These are phyloP conservation scores for Phycodurus eques DNA, from an alignment of 2,113 vertebrate species.

Conservation along the genomic window DNA sequence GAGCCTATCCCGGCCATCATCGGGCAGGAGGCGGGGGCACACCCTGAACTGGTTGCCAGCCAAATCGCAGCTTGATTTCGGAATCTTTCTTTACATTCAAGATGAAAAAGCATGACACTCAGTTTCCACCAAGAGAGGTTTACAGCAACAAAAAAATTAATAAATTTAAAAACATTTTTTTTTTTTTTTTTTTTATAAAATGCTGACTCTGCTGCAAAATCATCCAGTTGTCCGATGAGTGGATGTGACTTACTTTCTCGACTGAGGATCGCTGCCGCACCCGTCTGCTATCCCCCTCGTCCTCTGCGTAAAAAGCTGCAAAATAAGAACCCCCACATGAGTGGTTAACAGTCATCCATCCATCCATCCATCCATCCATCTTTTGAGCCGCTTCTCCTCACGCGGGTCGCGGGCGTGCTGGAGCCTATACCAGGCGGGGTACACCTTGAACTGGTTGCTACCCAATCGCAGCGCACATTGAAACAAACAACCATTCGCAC, in stretches of 20 bases:
- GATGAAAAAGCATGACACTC: neutral
- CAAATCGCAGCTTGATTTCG: neutral
- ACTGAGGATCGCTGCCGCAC: slow-evolving; percentile 69
- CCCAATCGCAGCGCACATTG: no score
- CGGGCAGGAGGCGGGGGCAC: no score
- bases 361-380: no score
- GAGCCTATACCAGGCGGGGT: no score
- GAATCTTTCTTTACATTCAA: neutral
- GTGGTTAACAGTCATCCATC: neutral
- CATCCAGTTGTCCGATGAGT: slow-evolving; percentile 17
- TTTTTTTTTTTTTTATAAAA: no score
- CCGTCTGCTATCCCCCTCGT: slow-evolving; percentile 65
- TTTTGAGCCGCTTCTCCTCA: no score
- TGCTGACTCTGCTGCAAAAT: slow-evolving; percentile 18
- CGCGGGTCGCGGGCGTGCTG: no score
- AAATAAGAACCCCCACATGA: slow-evolving; percentile 26
- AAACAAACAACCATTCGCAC: no score
- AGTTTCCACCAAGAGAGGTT: neutral
- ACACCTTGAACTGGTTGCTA: no score
- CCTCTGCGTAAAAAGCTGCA: slow-evolving; percentile 66
- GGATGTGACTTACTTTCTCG: slow-evolving; percentile 63
- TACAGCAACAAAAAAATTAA: neutral
- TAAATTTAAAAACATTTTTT: no score
- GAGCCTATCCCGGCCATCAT: no score
- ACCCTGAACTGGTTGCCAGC: no score